Evolutionary conservation across 1,140 invertebrate genomes (phyloP), one percentile per base, ranked within the genome.

Genomic region (Drosophila obscura): DNA sequence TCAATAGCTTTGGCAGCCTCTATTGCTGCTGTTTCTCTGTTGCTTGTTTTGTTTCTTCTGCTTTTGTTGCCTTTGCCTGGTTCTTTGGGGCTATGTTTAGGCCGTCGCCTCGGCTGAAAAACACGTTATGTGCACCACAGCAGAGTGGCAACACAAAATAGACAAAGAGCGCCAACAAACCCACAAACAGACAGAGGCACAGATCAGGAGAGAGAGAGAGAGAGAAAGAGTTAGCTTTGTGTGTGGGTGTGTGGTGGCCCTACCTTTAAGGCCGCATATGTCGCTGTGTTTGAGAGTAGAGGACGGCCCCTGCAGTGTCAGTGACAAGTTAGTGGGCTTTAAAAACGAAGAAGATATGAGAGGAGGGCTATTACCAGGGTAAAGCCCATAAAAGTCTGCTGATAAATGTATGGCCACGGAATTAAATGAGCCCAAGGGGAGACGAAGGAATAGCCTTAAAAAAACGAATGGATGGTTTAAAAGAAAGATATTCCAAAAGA

Each of bases 101-200:
- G 60, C 65, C 52, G 52, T 77, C 73, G 79, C 72, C 71, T 61
- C 82, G 73, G 39, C 57, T 75, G 61, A 50, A 80, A 83, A 84
- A 84, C 81, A 85, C 73, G 81, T 85, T 85, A 65, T 60, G 46
- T 63, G 66, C 72, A 63, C 55, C 43, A 19, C 48, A 55, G 5
- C 41, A 62, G n/a, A 64, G 31, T 26, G 24, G 15, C 13, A 51
- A 57, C 26, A 56, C 45, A 31, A 41, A 41, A 56, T 68, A 68
- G 63, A 67, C 45, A 68, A 75, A 68, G 63, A 35, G 19, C 24
- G 4, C 51, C 50, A 76, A 61, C 51, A 76, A 63, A 65, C 73
- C 58, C 61, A 80, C 75, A 67, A 79, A 76, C 58, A 49, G 53
- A 62, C 45, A 58, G 49, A 26, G 39, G 24, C 22, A 11, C 28